Conservation (phyloP, 2,113 vertebrate genomes). For the Bujurquina vittata region DNA sequence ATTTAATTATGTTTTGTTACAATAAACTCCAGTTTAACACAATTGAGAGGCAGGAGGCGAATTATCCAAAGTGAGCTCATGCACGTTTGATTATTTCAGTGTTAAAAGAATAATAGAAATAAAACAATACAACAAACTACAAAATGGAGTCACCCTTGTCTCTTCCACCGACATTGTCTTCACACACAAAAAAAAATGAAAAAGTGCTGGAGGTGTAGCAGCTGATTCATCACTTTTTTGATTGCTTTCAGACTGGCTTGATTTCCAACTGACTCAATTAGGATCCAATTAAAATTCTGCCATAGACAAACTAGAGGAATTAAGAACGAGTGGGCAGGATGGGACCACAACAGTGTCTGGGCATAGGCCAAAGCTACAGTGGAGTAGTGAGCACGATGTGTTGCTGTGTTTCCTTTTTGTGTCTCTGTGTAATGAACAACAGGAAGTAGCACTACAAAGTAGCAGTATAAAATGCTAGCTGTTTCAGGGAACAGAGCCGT, state of each 20-base stretch:
- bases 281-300: slow-evolving; percentile 69
- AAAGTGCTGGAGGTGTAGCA: background rate
- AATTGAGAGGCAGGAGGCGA: background rate
- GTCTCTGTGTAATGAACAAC: slow-evolving; percentile 1
- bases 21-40: slow-evolving; percentile 17
- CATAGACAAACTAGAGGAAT: slow-evolving; percentile 43
- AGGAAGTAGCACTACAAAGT: background rate
- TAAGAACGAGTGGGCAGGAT: slow-evolving; percentile 50
- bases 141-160: slow-evolving; percentile 11
- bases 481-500: slow-evolving; percentile 8
- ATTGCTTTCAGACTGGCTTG: slow-evolving; percentile 48
- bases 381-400: slow-evolving; percentile 24
- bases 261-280: slow-evolving; percentile 71
- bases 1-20: slow-evolving; percentile 41
- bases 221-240: slow-evolving; percentile 59
- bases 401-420: background rate
- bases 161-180: background rate
- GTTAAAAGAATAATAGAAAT: slow-evolving; percentile 15
- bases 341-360: slow-evolving; percentile 48
- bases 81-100: slow-evolving; percentile 34
- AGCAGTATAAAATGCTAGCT: background rate
- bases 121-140: background rate
- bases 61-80: slow-evolving; percentile 30
- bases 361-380: slow-evolving; percentile 40
- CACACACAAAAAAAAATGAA: background rate